Evolutionary conservation across 2,113 vertebrate genomes (phyloP).

Genomic region (Podocnemis expansa): DNA sequence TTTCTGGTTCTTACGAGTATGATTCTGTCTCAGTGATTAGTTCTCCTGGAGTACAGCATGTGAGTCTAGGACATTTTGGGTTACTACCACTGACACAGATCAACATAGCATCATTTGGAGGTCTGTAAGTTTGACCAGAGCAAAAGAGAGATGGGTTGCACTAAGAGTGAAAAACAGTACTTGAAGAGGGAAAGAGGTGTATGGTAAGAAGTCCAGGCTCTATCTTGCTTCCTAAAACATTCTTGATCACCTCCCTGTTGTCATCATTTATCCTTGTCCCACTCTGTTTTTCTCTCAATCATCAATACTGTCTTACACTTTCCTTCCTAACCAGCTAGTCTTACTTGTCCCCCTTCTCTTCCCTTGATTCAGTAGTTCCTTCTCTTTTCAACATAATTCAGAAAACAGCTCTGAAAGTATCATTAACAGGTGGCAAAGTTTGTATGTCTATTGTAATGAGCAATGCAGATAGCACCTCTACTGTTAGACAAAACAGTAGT

Average conservation of each 20-base stretch:
- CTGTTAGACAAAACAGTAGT: neutral
- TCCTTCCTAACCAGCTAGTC: neutral
- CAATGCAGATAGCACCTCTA: neutral
- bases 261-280: neutral
- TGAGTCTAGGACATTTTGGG: neutral
- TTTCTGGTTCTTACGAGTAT: neutral
- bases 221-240: neutral
- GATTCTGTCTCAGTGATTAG: neutral
- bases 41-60: neutral
- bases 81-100: neutral
- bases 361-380: neutral
- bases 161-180: neutral
- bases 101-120: neutral
- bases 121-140: neutral
- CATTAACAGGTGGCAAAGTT: neutral
- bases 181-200: neutral
- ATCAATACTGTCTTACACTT: neutral
- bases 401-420: neutral
- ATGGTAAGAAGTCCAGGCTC: neutral
- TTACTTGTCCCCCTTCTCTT: neutral
- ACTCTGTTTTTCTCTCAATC: neutral
- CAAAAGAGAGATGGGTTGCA: neutral
- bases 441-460: neutral
- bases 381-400: neutral
- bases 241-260: neutral